Conservation (phyloP, 1,140 invertebrate species). For the Polypedilum vanderplanki region DNA sequence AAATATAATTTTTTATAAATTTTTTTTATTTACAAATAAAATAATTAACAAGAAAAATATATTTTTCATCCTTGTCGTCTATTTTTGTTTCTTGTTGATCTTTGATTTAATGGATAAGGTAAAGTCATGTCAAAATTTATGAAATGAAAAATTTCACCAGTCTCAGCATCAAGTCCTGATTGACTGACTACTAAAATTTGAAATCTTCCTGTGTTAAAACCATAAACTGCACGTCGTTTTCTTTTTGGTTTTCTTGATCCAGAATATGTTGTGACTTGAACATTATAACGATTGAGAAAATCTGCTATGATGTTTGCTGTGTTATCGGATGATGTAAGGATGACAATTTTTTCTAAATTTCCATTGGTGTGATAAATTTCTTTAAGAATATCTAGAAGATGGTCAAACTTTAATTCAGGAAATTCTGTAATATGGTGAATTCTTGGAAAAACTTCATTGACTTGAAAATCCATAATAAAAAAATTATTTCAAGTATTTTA, state of each 20-base stretch:
- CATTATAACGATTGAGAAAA: background rate
- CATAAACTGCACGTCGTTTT: background rate
- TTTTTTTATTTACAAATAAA: no score
- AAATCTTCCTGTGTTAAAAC: background rate
- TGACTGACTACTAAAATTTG: background rate
- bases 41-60: background rate
- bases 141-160: background rate
- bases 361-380: background rate
- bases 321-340: background rate
- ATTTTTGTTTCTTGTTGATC: background rate
- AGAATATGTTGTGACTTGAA: background rate
- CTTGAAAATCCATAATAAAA: no score
- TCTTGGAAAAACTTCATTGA: background rate
- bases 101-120: background rate
- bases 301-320: background rate
- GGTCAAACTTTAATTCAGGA: background rate
- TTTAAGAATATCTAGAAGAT: background rate
- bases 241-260: background rate
- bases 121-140: background rate
- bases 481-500: no score
- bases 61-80: background rate
- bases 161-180: background rate
- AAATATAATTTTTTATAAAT: no score
- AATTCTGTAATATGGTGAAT: background rate
- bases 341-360: background rate